Conservation (phyloP, 1,140 invertebrate species). For the Pissodes strobi region DNA sequence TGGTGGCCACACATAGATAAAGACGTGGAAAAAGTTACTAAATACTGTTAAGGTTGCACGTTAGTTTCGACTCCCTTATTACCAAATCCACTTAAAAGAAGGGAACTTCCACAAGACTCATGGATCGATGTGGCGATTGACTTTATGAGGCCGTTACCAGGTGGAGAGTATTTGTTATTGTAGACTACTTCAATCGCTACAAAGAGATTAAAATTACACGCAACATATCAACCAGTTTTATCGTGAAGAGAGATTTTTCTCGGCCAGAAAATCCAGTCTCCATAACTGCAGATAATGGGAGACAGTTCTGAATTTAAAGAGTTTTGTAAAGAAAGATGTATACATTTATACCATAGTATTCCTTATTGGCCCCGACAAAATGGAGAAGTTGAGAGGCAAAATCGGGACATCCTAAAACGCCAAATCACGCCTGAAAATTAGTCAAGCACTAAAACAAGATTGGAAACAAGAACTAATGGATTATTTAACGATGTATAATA, state of each 20-base stretch:
- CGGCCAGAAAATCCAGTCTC: constrained; percentile 16
- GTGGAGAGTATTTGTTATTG: constrained; percentile 40
- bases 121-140: constrained; percentile 52
- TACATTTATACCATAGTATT: constrained; percentile 39
- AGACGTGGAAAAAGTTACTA: too few species aligned
- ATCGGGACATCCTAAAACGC: too few species aligned
- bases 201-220: constrained; percentile 22
- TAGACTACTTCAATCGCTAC: constrained; percentile 23
- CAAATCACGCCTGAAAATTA: too few species aligned
- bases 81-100: too few species aligned
- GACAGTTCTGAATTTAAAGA: constrained; percentile 41
- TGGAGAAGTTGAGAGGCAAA: constrained; percentile 50
- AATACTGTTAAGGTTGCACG: constrained; percentile 56
- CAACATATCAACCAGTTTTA: constrained; percentile 17
- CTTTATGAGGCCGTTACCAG: too few species aligned
- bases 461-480: constrained; percentile 35
- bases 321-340: constrained; percentile 39
- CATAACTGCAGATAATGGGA: constrained; percentile 42
- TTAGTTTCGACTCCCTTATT: constrained; percentile 55
- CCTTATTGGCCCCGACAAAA: constrained; percentile 50
- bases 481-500: too few species aligned
- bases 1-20: too few species aligned
- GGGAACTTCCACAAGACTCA: constrained; percentile 44
- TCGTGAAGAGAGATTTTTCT: constrained; percentile 20
- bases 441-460: constrained; percentile 13